Base-by-base conservation (phyloP, 2,113 vertebrate genomes). In the Fregata magnificens region DNA sequence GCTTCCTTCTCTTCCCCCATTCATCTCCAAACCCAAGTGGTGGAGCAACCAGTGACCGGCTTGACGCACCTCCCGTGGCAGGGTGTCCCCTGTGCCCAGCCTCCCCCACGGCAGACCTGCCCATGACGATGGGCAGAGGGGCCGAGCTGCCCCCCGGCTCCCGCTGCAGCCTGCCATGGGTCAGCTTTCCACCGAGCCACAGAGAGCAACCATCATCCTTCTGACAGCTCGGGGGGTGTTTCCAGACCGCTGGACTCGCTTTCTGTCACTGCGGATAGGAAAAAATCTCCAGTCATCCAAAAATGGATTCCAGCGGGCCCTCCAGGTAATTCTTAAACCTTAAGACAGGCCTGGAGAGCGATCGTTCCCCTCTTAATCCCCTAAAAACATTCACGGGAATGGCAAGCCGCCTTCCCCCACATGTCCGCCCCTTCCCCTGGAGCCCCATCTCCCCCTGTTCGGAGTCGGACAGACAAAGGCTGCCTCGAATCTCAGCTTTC, bases 281-380 rank as follows among this genome's bases (percentile, higher is more conserved):
- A 96, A 65, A 92, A 77, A 66, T 82, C 90, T 96, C 94, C 96
- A 97, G 2, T 86, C 95, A 98, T 56, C 95, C 97, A 92, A 53
- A 79, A 85, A 66, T 0, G 40, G 63, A 77, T 55, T 79, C 80
- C 74, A 93, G 66, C 2, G 1, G 49, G 19, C 77, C 96, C 96
- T 91, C 31, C 91, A 90, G 95, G 96, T 85, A 96, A 95, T 95
- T 95, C 95, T 47, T 74, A 47, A 65, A 49, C 74, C 78, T 70
- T 19, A 31, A 96, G 59, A 87, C 40, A 58, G 66, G 47, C 56
- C 87, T 29, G 59, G 52, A 70, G 90, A 82, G 66, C 0, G 0
- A 42, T 16, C 7, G 0, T 52, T 40, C 56, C 66, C 67, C 38
- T 38, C 71, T 53, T 96, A 96, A 90, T 95, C 95, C 93, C 65